Base-by-base conservation (phyloP, 2,113 vertebrate genomes). In the Gallinago media region DNA sequence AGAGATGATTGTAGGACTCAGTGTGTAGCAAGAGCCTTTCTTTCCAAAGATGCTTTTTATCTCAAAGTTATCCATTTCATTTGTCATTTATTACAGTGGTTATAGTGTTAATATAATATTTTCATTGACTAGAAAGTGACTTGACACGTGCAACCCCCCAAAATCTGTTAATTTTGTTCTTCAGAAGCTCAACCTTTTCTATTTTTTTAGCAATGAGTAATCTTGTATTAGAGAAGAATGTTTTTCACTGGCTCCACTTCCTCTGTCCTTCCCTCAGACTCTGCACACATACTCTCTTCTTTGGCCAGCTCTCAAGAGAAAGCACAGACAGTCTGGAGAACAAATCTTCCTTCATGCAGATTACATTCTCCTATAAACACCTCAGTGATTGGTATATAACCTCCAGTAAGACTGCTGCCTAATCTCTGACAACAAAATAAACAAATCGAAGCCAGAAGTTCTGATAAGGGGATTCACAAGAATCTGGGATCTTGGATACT, bases 221-320 rank as follows among this genome's bases (percentile, higher is more conserved):
- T 78, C 52, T 50, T 80, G 17, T 0, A 40, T 32, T 78, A 25
- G 34, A 85, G 50, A n/a, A 61, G 21, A 73, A 34, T 70, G 59
- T 77, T 92, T 94, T 92, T 85, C 79, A 77, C n/a, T 80, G 63
- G 59, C 68, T 95, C 9, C 32, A 26, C 76, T 94, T 71, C 80
- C 76, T 74, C 70, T 62, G 0, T 85, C 70, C 58, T 85, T 68
- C 22, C 42, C 32, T 42, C 31, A 62, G 66, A 72, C 58, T 65
- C 31, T 1, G 6, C 71, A 88, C 11, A 9, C 84, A 32, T 36
- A n/a, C 34, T 84, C 89, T 50, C 32, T 96, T 86, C 88, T 90
- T 90, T 95, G 92, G 79, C 80, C 85, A 86, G 0, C 59, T 72
- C 72, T 94, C 75, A 85, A 80, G 95, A 92, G 88, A 94, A 96